phyloP scores from a whole-genome alignment of 1,140 invertebrate genomes.

The Drosophila ficusphila region DNA sequence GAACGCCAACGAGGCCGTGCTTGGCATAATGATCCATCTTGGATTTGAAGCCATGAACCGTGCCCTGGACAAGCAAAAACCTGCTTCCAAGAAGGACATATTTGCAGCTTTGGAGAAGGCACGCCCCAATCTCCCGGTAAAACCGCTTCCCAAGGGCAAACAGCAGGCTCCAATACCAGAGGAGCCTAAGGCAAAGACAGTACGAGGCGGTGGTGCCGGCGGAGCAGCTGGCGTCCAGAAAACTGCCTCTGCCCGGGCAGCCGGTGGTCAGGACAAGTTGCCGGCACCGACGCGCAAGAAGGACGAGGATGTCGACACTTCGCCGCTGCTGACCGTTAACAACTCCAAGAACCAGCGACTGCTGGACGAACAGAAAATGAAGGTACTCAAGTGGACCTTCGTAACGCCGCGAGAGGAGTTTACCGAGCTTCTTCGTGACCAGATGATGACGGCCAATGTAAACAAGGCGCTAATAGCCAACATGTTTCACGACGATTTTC shows the following conservation, averaged over 20 bases:
- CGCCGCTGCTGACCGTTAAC: constrained; percentile 92
- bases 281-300: constrained; percentile 87
- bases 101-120: constrained; percentile 93
- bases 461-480: constrained; percentile 94
- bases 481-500: constrained; percentile 98
- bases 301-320: constrained; percentile 93
- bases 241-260: constrained; percentile 85
- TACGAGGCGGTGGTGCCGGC: constrained; percentile 85
- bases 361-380: constrained; percentile 96
- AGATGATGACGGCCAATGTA: constrained; percentile 94
- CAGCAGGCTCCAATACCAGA: constrained; percentile 79
- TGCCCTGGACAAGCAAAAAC: constrained; percentile 93
- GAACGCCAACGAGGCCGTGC: constrained; percentile 93
- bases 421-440: constrained; percentile 94
- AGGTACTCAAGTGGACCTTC: constrained; percentile 98
- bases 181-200: constrained; percentile 85
- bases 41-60: constrained; percentile 93
- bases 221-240: constrained; percentile 70
- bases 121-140: constrained; percentile 92
- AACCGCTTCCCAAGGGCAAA: constrained; percentile 89
- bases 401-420: constrained; percentile 96
- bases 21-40: constrained; percentile 97
- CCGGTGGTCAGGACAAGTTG: constrained; percentile 80
- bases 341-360: constrained; percentile 95
- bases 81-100: constrained; percentile 92